Evolutionary conservation across 2,888 invertebrate species (phyloP).

Genomic region (Seira sanloemensis): DNA sequence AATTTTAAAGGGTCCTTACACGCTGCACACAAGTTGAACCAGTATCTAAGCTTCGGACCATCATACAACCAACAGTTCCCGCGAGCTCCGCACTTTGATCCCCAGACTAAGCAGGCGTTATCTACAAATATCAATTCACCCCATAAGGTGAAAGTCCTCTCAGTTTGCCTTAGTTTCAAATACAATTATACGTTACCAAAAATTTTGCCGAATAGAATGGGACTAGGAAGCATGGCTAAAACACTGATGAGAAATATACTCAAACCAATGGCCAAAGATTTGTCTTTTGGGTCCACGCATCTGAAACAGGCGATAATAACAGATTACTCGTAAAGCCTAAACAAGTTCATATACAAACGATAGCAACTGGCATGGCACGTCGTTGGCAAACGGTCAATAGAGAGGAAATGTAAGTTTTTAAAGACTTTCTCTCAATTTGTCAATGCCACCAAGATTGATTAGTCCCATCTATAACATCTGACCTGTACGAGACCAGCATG

Average conservation of each 20-base stretch:
- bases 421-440: neutral
- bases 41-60: constrained; percentile 81
- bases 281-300: constrained; percentile 80
- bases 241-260: constrained; percentile 80
- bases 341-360: too few relatives aligned
- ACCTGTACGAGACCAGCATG: constrained; percentile 81
- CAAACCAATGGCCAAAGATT: constrained; percentile 82
- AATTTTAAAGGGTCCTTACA: constrained; percentile 73
- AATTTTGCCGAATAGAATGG: constrained; percentile 83
- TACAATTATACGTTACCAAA: constrained; percentile 79
- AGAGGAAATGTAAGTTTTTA: neutral
- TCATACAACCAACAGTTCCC: constrained; percentile 87
- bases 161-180: too few relatives aligned
- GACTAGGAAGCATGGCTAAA: constrained; percentile 83
- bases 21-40: constrained; percentile 82
- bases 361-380: neutral
- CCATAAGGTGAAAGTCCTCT: too few relatives aligned
- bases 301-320: too few relatives aligned
- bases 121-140: too few relatives aligned
- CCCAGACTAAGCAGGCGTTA: constrained; percentile 84
- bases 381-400: neutral
- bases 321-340: too few relatives aligned
- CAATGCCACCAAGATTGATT: too few relatives aligned
- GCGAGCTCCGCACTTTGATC: constrained; percentile 82
- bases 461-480: too few relatives aligned